Evolutionary conservation across 2,113 vertebrate genomes (phyloP).

Genomic region (Bombycilla garrulus): DNA sequence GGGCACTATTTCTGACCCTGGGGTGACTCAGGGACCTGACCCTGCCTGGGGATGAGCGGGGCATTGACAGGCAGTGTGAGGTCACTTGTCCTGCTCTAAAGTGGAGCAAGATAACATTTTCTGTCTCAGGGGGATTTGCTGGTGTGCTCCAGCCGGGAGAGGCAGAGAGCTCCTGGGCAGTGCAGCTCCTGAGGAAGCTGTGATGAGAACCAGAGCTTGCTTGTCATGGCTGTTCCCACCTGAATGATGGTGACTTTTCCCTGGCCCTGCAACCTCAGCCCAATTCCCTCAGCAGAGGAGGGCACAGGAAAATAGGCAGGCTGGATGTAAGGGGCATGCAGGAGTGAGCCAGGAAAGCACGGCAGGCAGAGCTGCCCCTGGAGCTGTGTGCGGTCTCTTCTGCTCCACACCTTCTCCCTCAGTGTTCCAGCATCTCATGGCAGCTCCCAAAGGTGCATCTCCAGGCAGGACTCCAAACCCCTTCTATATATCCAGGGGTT

Average conservation of each 20-base stretch:
- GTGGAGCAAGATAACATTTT: accelerated
- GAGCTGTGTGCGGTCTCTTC: neutral
- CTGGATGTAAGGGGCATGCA: neutral
- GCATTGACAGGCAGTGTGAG: neutral
- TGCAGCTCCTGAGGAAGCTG: accelerated
- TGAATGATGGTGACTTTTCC: neutral
- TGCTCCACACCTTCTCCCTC: neutral
- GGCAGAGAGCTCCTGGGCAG: neutral
- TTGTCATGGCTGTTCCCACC: accelerated
- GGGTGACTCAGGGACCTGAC: neutral
- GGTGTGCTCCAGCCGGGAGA: neutral
- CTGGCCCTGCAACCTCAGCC: neutral
- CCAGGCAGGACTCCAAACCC: neutral
- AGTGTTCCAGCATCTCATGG: neutral
- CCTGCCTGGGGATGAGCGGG: neutral
- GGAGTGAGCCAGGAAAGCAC: neutral
- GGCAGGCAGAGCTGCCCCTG: neutral
- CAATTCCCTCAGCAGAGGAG: neutral
- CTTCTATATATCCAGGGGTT: neutral
- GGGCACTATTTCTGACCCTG: accelerated
- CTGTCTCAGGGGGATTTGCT: neutral
- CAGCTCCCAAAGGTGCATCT: neutral
- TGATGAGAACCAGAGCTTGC: neutral
- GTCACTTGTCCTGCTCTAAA: neutral
- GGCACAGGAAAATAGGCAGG: neutral